phyloP scores from a whole-genome alignment of 1,140 invertebrate species.

The Cecropterus lyciades region DNA sequence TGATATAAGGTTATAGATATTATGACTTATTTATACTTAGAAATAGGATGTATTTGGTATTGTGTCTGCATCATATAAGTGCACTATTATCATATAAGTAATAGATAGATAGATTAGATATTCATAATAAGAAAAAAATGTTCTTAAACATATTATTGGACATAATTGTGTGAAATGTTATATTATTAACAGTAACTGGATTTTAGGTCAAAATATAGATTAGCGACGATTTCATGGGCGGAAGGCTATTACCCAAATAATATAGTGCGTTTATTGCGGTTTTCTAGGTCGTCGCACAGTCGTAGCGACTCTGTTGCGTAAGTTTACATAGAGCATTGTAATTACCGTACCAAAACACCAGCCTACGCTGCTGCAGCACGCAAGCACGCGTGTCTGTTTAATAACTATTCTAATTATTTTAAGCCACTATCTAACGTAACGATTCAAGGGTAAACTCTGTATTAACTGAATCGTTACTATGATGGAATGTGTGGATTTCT shows the following conservation, averaged over 20 bases:
- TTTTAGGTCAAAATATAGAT: too few relatives aligned
- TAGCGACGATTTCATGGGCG: background rate
- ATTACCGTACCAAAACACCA: constrained; percentile 63
- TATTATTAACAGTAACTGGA: too few relatives aligned
- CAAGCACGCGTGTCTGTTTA: constrained; percentile 62
- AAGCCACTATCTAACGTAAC: constrained; percentile 54
- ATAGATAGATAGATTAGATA: too few relatives aligned
- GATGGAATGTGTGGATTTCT: constrained; percentile 33
- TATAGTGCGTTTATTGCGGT: constrained; percentile 45
- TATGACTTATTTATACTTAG: too few relatives aligned
- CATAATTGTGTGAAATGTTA: too few relatives aligned
- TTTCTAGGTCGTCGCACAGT: constrained; percentile 62
- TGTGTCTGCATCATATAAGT: too few relatives aligned
- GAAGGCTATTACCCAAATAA: constrained; percentile 9
- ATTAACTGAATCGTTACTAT: constrained; percentile 30
- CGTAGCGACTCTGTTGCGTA: constrained; percentile 43
- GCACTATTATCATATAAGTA: too few relatives aligned
- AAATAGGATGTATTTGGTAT: too few relatives aligned
- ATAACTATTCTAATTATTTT: constrained; percentile 63
- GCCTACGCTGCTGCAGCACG: constrained; percentile 58
- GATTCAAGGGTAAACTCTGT: constrained; percentile 59
- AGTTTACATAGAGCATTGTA: constrained; percentile 50
- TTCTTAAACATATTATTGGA: too few relatives aligned
- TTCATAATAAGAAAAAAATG: too few relatives aligned
- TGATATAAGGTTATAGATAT: too few relatives aligned